A percentile compares a stretch with the other conserved stretches of the same genome.
These are phyloP conservation scores for Macrosoma leucophasiata DNA, from an alignment of 2,888 invertebrate genomes.

Conservation along the genomic window DNA sequence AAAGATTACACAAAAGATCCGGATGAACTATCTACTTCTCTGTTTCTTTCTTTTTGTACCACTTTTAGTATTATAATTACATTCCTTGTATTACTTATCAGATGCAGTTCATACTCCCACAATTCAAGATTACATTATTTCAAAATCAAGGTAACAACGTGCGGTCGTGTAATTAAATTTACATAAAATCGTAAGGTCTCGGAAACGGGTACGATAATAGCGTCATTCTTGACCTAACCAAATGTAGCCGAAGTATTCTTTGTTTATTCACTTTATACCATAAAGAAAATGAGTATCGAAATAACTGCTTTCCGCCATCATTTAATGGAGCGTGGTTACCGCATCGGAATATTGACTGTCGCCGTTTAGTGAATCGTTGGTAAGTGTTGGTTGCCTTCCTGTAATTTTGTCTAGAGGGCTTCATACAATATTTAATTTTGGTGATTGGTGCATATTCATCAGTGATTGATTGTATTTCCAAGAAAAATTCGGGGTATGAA, in stretches of 20 bases:
- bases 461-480: too few relatives aligned
- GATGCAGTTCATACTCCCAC: too few relatives aligned
- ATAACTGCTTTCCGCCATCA: constrained; percentile 45
- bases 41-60: too few relatives aligned
- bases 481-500: too few relatives aligned
- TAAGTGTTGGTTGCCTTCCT: constrained; percentile 18
- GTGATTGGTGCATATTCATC: too few relatives aligned
- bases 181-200: constrained; percentile 13
- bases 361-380: constrained; percentile 36
- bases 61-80: too few relatives aligned
- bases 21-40: too few relatives aligned
- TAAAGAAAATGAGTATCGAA: constrained; percentile 26
- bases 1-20: too few relatives aligned
- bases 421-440: constrained; percentile 7
- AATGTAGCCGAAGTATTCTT: constrained; percentile 22
- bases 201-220: constrained; percentile 13
- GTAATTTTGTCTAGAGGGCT: constrained; percentile 1
- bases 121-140: too few relatives aligned
- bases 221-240: constrained; percentile 12
- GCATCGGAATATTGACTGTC: constrained; percentile 49
- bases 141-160: not conserved
- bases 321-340: constrained; percentile 47
- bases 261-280: constrained; percentile 15
- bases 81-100: too few relatives aligned
- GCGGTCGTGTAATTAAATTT: constrained; percentile 14